Conservation (phyloP, 2,797 vertebrate genomes). For the Odontamblyopus lacepedii region DNA sequence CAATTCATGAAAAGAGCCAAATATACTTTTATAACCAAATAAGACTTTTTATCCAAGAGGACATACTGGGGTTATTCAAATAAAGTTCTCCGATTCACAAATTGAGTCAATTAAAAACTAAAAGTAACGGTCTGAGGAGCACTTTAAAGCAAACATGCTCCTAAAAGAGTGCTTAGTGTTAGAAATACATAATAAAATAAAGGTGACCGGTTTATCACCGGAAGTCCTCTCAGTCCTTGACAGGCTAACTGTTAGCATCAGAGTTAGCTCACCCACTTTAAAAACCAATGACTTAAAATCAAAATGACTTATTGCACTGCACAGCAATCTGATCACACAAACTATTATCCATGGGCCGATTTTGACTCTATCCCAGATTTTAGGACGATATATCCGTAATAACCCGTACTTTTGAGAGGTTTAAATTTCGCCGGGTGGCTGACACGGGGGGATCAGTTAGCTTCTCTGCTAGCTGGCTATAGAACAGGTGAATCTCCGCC, state of each 20-base stretch:
- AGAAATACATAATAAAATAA: background rate
- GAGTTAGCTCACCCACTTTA: background rate
- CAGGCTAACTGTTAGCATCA: conserved; percentile 41
- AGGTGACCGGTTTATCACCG: conserved; percentile 19
- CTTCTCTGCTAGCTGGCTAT: conserved; percentile 13
- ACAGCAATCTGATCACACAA: fast-evolving
- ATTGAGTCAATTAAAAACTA: background rate
- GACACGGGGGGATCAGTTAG: conserved; percentile 13
- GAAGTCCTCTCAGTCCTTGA: conserved; percentile 64
- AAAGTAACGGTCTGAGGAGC: background rate
- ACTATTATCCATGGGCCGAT: fast-evolving
- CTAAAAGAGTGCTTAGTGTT: too few relatives aligned
- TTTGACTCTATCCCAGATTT: background rate
- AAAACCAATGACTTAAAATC: fast-evolving
- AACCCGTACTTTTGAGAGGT: background rate
- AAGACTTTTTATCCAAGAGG: background rate
- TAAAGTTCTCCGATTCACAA: background rate
- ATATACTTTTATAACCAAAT: background rate
- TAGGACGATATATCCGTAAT: fast-evolving
- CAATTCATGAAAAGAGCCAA: background rate
- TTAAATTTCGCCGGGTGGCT: conserved; percentile 3
- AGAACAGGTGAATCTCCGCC: fast-evolving
- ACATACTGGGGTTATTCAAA: background rate
- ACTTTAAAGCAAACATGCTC: background rate
- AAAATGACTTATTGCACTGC: fast-evolving